These are phyloP conservation scores for Micromys minutus DNA, from an alignment of 2,113 vertebrate species.

Conservation along the genomic window DNA sequence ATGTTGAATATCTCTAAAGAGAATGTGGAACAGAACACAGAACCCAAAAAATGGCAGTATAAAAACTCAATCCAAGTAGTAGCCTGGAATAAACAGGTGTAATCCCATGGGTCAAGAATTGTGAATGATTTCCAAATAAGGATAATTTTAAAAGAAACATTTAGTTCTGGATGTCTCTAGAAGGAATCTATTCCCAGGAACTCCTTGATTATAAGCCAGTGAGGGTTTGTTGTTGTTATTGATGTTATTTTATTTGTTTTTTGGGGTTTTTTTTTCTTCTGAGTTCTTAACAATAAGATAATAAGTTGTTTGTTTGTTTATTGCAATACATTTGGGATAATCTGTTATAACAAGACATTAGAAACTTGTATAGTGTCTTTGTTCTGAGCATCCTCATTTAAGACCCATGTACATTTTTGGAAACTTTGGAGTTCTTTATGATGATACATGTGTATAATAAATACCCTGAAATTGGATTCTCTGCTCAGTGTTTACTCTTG, in stretches of 20 bases:
- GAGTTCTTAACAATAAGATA: background rate
- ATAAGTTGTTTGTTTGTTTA: background rate
- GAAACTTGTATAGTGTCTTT: background rate
- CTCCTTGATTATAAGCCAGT: background rate
- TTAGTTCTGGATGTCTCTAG: too few relatives aligned
- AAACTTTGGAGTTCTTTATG: too few relatives aligned
- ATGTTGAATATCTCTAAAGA: background rate
- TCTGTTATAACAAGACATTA: background rate
- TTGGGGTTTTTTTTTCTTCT: background rate
- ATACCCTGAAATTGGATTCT: background rate
- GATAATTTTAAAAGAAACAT: background rate
- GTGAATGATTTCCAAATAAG: background rate
- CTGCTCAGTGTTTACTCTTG: background rate
- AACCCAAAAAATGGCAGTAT: background rate
- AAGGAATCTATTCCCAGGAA: background rate
- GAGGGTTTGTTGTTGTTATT: background rate
- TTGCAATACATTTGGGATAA: background rate
- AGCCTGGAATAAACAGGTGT: background rate
- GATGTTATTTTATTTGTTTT: too few relatives aligned
- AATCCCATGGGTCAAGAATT: background rate
- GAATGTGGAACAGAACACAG: background rate
- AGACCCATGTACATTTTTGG: background rate
- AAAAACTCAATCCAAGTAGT: background rate
- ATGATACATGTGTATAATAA: background rate
- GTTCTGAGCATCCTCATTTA: background rate